Evolutionary conservation across 2,888 invertebrate species (phyloP).

Genomic region (Calameuta filiformis): DNA sequence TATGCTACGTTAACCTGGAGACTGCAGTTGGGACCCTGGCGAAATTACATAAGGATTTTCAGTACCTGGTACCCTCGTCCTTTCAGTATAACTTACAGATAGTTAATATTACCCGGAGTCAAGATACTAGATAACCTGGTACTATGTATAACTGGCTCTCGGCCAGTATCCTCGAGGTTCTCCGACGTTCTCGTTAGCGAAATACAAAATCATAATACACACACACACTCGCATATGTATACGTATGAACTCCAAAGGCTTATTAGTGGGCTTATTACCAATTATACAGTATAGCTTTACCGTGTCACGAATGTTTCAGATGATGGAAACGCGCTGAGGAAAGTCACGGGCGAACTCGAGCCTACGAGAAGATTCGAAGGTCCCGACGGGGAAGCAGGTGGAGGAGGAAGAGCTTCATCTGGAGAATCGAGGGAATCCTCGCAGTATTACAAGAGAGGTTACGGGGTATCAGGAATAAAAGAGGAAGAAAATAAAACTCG

Average conservation of each 20-base stretch:
- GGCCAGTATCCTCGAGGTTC: background rate
- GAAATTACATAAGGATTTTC: background rate
- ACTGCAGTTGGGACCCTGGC: background rate
- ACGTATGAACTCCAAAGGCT: background rate
- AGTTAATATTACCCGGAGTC: background rate
- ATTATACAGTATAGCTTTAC: background rate
- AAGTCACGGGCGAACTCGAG: background rate
- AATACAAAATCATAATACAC: constrained; percentile 8
- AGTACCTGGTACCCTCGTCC: background rate
- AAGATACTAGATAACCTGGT: background rate
- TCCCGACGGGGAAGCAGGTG: background rate
- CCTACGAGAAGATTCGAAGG: background rate
- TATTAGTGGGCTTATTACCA: background rate
- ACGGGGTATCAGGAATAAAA: background rate
- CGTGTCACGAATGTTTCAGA: background rate
- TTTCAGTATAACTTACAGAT: background rate
- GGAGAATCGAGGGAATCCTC: background rate
- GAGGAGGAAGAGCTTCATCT: background rate
- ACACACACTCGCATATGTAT: background rate
- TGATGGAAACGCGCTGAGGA: background rate
- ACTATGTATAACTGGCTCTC: background rate
- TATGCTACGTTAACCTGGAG: background rate
- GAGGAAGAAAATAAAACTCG: background rate
- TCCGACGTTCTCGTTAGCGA: background rate
- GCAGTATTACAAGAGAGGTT: background rate